Evolutionary conservation across 2,113 vertebrate species (phyloP).

Genomic region (Lichenostomus cassidix): DNA sequence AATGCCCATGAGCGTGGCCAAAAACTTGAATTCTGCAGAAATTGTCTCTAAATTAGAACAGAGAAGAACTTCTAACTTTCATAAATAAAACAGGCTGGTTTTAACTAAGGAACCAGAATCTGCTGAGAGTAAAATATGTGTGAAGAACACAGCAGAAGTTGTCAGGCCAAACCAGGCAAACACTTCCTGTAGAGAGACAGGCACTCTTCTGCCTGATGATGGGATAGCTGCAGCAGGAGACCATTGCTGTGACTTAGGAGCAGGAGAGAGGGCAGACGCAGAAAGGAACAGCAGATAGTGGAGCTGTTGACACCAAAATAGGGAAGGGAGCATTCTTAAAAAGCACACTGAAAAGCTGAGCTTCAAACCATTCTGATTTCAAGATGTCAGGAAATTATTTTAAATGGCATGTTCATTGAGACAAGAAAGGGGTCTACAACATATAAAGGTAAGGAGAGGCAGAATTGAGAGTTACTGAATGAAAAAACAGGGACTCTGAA

Average conservation of each 20-base stretch:
- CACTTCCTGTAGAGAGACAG: not conserved
- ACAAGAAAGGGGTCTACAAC: not conserved
- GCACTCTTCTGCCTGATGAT: not conserved
- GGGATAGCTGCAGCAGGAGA: not conserved
- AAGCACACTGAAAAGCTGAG: not conserved
- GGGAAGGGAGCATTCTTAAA: not conserved
- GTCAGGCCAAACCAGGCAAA: not conserved
- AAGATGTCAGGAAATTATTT: not conserved
- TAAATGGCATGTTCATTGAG: not conserved
- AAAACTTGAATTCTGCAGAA: not conserved
- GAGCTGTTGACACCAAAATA: not conserved
- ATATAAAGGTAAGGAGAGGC: not conserved
- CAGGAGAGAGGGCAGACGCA: not conserved
- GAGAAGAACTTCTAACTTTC: not conserved
- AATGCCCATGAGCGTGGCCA: not conserved
- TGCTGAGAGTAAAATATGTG: not conserved
- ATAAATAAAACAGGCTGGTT: not conserved
- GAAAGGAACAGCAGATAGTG: not conserved
- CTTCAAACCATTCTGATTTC: not conserved
- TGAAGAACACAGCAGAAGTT: not conserved
- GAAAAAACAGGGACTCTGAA: not conserved
- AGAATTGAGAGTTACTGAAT: not conserved
- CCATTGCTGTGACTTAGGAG: not conserved
- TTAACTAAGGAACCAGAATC: not conserved
- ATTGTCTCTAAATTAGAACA: not conserved